These are phyloP conservation scores for Collichthys lucidus DNA, from an alignment of 2,113 vertebrate genomes.

Conservation along the genomic window DNA sequence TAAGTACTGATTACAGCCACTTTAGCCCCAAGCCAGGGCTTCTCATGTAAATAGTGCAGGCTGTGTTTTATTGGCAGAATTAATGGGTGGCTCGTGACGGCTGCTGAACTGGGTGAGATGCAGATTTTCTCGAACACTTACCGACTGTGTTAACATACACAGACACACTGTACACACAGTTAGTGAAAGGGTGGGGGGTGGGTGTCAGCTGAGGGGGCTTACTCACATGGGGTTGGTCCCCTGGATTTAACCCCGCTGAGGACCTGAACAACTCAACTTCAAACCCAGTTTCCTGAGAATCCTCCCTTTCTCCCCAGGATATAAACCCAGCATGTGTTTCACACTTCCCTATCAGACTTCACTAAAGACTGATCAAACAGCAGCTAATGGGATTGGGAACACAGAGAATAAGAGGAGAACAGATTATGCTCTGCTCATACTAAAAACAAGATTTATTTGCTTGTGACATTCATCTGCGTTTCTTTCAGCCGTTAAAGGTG, in stretches of 20 bases:
- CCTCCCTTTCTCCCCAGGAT: neutral
- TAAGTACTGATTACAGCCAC: neutral
- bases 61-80: slow-evolving; percentile 21
- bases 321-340: slow-evolving; percentile 27
- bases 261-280: neutral
- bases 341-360: slow-evolving; percentile 24
- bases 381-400: slow-evolving; percentile 11
- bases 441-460: neutral
- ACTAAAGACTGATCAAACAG: slow-evolving; percentile 22
- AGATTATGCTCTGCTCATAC: neutral
- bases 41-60: neutral
- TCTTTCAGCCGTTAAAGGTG: neutral
- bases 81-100: slow-evolving; percentile 19
- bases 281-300: neutral
- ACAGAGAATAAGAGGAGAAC: neutral
- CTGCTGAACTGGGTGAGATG: neutral
- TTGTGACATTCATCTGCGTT: neutral
- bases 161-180: slow-evolving; percentile 18
- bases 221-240: slow-evolving; percentile 52
- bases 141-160: slow-evolving; percentile 18
- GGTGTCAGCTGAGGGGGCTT: slow-evolving; percentile 67
- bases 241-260: slow-evolving; percentile 51
- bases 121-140: slow-evolving; percentile 1
- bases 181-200: neutral
- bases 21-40: neutral